Percentiles rank a stretch among this genome's conserved stretches.
Conservation (phyloP, 2,113 vertebrate genomes). For the Odobenus rosmarus region DNA sequence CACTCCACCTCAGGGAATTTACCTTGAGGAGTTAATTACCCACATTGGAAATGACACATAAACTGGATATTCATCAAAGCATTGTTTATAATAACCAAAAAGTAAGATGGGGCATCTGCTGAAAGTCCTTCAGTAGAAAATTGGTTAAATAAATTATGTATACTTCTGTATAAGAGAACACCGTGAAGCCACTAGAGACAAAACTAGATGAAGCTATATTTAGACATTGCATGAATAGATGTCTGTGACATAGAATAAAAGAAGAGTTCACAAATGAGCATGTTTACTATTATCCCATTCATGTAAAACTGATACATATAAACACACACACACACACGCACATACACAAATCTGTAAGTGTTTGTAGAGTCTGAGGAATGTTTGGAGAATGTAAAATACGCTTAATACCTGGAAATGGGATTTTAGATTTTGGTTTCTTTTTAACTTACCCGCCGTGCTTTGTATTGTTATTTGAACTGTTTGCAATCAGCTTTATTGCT, state of each 20-base stretch:
- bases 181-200: neutral
- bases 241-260: neutral
- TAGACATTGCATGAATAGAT: neutral
- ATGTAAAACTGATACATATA: neutral
- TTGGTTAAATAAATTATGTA: neutral
- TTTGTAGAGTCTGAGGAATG: neutral
- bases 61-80: neutral
- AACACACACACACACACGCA: neutral
- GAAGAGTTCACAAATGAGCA: neutral
- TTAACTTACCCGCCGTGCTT: neutral
- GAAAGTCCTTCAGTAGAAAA: neutral
- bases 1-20: neutral
- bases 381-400: neutral
- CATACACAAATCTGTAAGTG: neutral
- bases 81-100: neutral
- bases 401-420: neutral
- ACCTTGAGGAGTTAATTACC: neutral
- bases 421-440: neutral
- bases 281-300: neutral
- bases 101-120: neutral
- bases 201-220: neutral
- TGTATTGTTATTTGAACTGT: neutral
- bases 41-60: neutral
- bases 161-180: neutral
- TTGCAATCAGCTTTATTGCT: neutral